A percentile compares a stretch with the other conserved stretches of the same genome.
Conservation (phyloP, 2,113 vertebrate species). For the Megaleporinus macrocephalus region DNA sequence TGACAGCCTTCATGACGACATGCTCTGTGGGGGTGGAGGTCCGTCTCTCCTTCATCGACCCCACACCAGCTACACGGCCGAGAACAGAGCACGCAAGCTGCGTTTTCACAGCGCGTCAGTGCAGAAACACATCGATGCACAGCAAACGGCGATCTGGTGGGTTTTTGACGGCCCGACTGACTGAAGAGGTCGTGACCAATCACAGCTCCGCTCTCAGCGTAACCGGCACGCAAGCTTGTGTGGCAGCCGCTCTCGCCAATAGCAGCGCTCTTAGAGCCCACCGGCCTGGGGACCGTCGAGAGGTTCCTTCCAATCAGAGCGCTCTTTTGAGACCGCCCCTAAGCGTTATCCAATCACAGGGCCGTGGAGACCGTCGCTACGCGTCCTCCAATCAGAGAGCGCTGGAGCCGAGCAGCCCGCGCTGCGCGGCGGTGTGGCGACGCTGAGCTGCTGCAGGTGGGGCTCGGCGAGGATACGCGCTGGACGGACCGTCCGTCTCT, state of each 20-base stretch:
- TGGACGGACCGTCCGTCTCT: constrained; percentile 59
- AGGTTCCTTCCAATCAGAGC: not conserved
- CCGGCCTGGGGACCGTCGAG: not conserved
- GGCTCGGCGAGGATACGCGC: constrained; percentile 67
- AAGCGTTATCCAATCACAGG: constrained; percentile 39
- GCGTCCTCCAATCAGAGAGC: not conserved
- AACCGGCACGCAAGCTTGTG: not conserved
- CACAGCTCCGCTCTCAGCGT: not conserved
- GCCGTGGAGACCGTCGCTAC: constrained; percentile 17
- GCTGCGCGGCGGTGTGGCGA: constrained; percentile 62
- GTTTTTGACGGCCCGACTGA: not conserved
- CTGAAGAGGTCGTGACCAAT: not conserved
- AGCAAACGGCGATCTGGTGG: not conserved
- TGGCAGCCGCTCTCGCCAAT: not conserved
- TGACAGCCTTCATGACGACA: no score
- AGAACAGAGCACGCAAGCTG: no score
- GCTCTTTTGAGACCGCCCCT: not conserved
- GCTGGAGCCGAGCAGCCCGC: not conserved
- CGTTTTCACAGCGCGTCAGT: no score
- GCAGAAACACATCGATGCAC: no score
- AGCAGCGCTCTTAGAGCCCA: not conserved
- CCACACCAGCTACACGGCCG: no score
- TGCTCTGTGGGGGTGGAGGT: no score
- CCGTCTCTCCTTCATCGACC: no score
- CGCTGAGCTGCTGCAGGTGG: constrained; percentile 71